These are phyloP conservation scores for Rhinolophus sinicus DNA, from an alignment of 2,113 vertebrate species.

Conservation along the genomic window DNA sequence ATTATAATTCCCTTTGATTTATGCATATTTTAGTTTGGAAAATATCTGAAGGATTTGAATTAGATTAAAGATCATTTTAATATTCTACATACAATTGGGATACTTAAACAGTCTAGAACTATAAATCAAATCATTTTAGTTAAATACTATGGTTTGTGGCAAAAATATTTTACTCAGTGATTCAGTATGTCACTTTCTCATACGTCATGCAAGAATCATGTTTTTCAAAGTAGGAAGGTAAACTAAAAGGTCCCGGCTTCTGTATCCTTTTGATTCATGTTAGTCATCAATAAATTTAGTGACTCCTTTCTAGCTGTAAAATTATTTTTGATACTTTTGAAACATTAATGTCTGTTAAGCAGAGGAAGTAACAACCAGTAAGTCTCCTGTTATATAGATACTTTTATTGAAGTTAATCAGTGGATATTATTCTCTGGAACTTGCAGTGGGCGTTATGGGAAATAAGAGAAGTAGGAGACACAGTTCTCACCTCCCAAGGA, in stretches of 20 bases:
- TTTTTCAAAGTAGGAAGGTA: slow-evolving; percentile 2
- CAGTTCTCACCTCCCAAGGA: background rate
- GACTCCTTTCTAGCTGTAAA: background rate
- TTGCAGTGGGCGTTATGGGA: background rate
- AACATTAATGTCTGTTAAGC: slow-evolving; percentile 37
- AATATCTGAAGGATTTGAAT: slow-evolving; percentile 37
- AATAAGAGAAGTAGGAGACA: background rate
- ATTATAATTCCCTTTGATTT: background rate
- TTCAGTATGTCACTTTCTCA: slow-evolving; percentile 43
- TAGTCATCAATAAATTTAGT: slow-evolving; percentile 13
- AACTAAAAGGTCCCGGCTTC: background rate
- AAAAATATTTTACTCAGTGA: background rate
- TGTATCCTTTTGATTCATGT: background rate
- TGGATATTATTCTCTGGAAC: background rate
- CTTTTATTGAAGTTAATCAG: slow-evolving; percentile 27
- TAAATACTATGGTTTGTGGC: background rate
- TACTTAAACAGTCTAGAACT: background rate
- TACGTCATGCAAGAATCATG: slow-evolving; percentile 11
- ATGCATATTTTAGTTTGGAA: slow-evolving; percentile 24
- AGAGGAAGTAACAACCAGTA: slow-evolving; percentile 13
- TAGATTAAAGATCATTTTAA: slow-evolving; percentile 44
- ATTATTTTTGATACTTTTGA: slow-evolving; percentile 32
- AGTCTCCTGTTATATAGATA: background rate
- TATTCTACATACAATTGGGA: background rate
- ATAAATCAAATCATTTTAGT: slow-evolving; percentile 24